Percentiles rank a stretch among this genome's conserved stretches.
phyloP scores from a whole-genome alignment of 2,888 invertebrate species.

The Ochropleura leucogaster region DNA sequence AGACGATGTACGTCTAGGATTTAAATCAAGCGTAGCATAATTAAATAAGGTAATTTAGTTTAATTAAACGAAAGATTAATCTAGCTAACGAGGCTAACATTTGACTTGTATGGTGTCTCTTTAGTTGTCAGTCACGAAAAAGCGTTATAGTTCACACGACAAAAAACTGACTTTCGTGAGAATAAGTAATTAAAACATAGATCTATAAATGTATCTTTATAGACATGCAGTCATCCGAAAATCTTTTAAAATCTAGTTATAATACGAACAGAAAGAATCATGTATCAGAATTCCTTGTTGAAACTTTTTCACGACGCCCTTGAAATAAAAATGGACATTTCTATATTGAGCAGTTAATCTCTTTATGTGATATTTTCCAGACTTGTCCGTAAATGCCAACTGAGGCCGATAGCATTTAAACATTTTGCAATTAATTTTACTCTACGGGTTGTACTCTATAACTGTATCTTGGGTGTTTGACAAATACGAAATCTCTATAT shows the following conservation, averaged over 20 bases:
- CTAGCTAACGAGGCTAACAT: conserved; percentile 42
- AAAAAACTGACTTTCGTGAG: conserved; percentile 37
- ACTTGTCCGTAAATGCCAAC: conserved; percentile 32
- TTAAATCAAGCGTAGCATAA: conserved; percentile 24
- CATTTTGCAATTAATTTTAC: conserved; percentile 5
- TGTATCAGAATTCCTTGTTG: conserved; percentile 11
- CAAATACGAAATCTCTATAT: neutral
- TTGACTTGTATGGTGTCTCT: conserved; percentile 27
- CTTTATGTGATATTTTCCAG: conserved; percentile 20
- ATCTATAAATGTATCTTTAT: neutral
- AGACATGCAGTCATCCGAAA: neutral
- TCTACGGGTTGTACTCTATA: neutral
- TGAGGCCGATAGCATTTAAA: conserved; percentile 39
- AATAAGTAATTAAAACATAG: conserved; percentile 8
- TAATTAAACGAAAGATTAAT: conserved; percentile 33
- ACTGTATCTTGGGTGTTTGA: conserved; percentile 10
- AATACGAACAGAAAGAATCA: neutral
- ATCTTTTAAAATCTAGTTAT: neutral
- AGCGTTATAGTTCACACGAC: conserved; percentile 22
- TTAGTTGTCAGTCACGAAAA: conserved; percentile 44
- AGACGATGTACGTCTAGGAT: conserved; percentile 7
- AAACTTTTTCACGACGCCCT: conserved; percentile 16
- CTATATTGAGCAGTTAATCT: conserved; percentile 18
- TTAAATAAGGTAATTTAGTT: conserved; percentile 28
- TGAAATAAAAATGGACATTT: conserved; percentile 31